These are phyloP conservation scores for Pedicia rivosa DNA, from an alignment of 2,888 invertebrate genomes.

Conservation along the genomic window DNA sequence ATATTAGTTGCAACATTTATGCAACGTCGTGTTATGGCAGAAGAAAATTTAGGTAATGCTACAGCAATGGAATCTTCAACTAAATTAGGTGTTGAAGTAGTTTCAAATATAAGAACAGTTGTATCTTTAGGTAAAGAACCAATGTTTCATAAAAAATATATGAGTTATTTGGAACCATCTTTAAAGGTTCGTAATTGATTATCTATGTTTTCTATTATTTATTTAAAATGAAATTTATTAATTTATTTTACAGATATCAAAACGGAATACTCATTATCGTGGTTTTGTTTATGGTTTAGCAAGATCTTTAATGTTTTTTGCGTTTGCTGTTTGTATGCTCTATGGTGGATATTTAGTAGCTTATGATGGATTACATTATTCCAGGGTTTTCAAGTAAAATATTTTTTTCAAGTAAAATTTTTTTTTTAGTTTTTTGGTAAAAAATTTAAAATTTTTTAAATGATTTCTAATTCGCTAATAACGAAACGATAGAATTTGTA, in stretches of 20 bases:
- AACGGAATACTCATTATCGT: conserved; percentile 44
- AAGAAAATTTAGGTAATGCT: conserved; percentile 50
- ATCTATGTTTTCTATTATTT: too few species aligned
- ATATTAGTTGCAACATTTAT: conserved; percentile 49
- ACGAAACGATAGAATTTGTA: too few species aligned
- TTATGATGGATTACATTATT: conserved; percentile 37
- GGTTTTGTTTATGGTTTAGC: conserved; percentile 57
- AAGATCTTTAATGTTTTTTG: conserved; percentile 52
- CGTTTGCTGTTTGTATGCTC: conserved; percentile 52
- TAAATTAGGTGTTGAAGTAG: conserved; percentile 65
- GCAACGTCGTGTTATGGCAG: conserved; percentile 46
- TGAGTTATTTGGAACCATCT: conserved; percentile 40
- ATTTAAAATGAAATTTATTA: too few species aligned
- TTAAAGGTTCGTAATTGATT: too few species aligned
- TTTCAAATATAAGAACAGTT: conserved; percentile 62
- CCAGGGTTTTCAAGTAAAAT: conserved; percentile 51
- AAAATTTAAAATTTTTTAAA: too few species aligned
- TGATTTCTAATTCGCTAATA: too few species aligned
- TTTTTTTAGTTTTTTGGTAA: too few species aligned
- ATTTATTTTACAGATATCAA: too few species aligned
- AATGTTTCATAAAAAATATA: conserved; percentile 46
- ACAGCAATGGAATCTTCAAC: conserved; percentile 55
- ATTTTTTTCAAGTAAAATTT: too few species aligned
- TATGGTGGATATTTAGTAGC: conserved; percentile 55
- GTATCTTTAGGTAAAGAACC: conserved; percentile 55